Base-by-base conservation (phyloP, 2,888 invertebrate species). In the Unio delphinus region DNA sequence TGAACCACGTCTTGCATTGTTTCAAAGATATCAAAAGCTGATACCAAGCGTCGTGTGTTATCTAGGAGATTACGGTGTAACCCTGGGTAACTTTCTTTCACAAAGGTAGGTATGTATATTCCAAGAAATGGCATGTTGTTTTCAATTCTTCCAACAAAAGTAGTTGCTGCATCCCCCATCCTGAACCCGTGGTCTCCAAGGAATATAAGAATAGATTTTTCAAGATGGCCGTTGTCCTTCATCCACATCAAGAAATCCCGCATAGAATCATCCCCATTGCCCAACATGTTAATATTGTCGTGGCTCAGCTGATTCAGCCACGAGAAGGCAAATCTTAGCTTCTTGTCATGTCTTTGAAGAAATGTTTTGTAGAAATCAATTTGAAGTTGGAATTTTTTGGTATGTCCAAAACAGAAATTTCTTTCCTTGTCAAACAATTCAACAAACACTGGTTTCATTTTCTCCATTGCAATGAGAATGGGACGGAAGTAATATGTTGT, bases 221-320 rank as follows among this genome's bases (percentile, higher is more conserved):
- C 73, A 3, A 87, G 67, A 56, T 79, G 78, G 1, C 83, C 83
- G 3, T 65, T 67, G 1, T 73, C 61, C 34, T 92, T 90, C 68
- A 83, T 65, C 71, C 91, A 89, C 71, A 90, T 88, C 68, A 96
- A 90, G 82, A 95, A 92, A 0, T 90, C 83, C 76, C 91, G 87
- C 80, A 94, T 93, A 63, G 92, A 90, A 0, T 92, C 90, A 84
- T 97, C 97, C 75, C 95, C 94, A 34, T 93, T 87, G 83, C 92
- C 92, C 0, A 95, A 94, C 84, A 94, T 93, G 86, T 95, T 95
- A 66, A 96, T 92, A 85, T 92, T 93, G 86, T 97, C 96, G 87
- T 97, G 97, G 4, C 95, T 94, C 82, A 96, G 91, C 67, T 95
- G 94, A 1, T 94, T 93, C 73, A 94, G 93, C 95, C 96, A 97